Evolutionary conservation across 2,888 invertebrate species (phyloP).

Genomic region (Molanna angustata): DNA sequence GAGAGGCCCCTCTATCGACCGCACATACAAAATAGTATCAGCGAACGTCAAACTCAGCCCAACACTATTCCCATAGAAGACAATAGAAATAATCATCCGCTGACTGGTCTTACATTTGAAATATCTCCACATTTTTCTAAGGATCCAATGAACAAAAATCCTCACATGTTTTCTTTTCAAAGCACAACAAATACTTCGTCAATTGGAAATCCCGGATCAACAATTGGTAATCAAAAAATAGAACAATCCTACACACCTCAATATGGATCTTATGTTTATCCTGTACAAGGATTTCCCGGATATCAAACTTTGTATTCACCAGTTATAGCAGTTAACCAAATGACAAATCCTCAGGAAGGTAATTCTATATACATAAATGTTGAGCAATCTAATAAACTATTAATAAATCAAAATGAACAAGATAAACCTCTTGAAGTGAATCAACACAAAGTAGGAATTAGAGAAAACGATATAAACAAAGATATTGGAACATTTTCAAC

Average conservation of each 20-base stretch:
- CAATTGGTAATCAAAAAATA: too few relatives aligned
- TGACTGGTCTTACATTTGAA: not conserved
- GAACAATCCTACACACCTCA: conserved; percentile 42
- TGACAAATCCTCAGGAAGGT: not conserved
- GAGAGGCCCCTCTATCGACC: not conserved
- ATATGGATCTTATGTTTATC: conserved; percentile 47
- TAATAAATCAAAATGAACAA: not conserved
- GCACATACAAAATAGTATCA: not conserved
- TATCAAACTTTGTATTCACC: conserved; percentile 47
- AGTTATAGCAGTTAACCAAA: not conserved
- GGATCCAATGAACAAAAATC: not conserved
- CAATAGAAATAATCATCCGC: not conserved
- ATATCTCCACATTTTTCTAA: conserved; percentile 3
- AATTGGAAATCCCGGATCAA: conserved; percentile 51
- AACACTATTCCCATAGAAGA: not conserved
- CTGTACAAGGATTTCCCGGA: conserved; percentile 50
- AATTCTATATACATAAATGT: not conserved
- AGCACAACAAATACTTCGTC: conserved; percentile 37
- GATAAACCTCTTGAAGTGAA: not conserved
- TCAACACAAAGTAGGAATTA: not conserved
- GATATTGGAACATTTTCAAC: too few relatives aligned
- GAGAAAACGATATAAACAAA: not conserved
- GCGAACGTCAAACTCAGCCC: too few relatives aligned
- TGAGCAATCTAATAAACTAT: too few relatives aligned
- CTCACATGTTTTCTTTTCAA: conserved; percentile 7